Evolutionary conservation across 2,888 invertebrate species (phyloP), one percentile per base, ranked within the genome.

Genomic region (Rhyacophila evoluta): DNA sequence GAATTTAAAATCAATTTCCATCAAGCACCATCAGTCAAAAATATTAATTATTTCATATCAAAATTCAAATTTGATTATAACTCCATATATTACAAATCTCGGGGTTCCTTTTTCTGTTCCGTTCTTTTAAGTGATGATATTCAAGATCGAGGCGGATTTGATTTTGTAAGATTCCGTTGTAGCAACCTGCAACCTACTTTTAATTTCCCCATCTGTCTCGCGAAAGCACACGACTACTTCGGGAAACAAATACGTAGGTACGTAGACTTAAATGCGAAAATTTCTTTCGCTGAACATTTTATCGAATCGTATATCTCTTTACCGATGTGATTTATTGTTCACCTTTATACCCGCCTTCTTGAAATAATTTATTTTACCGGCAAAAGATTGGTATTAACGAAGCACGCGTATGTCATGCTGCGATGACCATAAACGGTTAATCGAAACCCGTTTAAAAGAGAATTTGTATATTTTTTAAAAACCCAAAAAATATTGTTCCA

Each of bases 291-390:
- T 69, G 33, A 12, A 72, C 38, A 76, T 55, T 37, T 75, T 70
- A 75, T 75, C 70, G 75, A 38, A 69, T 75, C 70, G 29, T 76
- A 72, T 76, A 76, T 76, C 76, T 76, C 67, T 79, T 74, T 74
- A 74, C 73, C 36, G 69, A 36, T 70, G 67, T 77, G 79, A 79
- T 79, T 79, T 79, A 79, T 77, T 38, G 72, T 74, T 72, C 67
- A 77, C 73, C 76, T 76, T 74, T 77, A 37, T 33, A 70, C 69
- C 15, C 75, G 70, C 70, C 38, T 70, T 25, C 69, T 75, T 71
- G 37, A 38, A 75, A 75, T 41, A 39, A 75, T 75, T 75, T 75
- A 75, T 75, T 71, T 75, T 75, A 29, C 41, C 37, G 28, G 27
- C 29, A 69, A 69, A 69, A 69, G 69, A 69, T 69, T 8, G 69